Base-by-base conservation (phyloP, 2,888 invertebrate genomes). In the Scaptomyza polygonia region DNA sequence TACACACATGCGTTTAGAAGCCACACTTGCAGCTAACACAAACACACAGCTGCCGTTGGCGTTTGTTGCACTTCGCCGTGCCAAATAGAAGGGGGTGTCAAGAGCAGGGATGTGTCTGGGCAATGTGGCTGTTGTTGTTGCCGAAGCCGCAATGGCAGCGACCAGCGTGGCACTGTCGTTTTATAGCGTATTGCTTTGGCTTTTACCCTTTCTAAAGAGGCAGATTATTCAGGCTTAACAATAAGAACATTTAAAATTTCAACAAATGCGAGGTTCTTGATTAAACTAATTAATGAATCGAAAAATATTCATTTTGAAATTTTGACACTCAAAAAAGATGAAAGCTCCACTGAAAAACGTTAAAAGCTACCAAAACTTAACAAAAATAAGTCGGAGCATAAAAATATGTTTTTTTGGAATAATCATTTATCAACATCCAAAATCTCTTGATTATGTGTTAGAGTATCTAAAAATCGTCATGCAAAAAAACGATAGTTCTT, bases 41-140 rank as follows among this genome's bases (percentile, higher is more conserved):
- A 71, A 79, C 58, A 66, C 57, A 57, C 40, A 42, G 39, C 53
- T 42, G 61, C 53, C 45, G 39, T 44, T 64, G 58, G 59, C 72
- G 49, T 42, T 72, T 70, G 53, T 57, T 43, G 72, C 72, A 77
- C 69, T 52, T 30, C 8, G 39, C 14, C 39, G 43, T 30, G 45
- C 45, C 55, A 48, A 48, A n/a, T n/a, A 16, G 14, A 14, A 14
- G 27, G 29, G 32, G 6, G 29, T 5, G 48, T 6, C 14, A 21
- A 9, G 21, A 21, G 3, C 21, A 12, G 11, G 65, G 16, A 9
- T 48, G n/a, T 21, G 8, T 29, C 2, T 11, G 14, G 32, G 65
- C 61, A 47, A 32, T 43, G 48, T 3, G 58, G 18, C 16, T 25
- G 25, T 25, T 11, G 45, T 12, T 67, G 49, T 32, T 66, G 61